Percentiles rank a stretch among this genome's conserved stretches.
Evolutionary conservation across 2,113 vertebrate species (phyloP).

Genomic region (Ctenodactylus gundi): DNA sequence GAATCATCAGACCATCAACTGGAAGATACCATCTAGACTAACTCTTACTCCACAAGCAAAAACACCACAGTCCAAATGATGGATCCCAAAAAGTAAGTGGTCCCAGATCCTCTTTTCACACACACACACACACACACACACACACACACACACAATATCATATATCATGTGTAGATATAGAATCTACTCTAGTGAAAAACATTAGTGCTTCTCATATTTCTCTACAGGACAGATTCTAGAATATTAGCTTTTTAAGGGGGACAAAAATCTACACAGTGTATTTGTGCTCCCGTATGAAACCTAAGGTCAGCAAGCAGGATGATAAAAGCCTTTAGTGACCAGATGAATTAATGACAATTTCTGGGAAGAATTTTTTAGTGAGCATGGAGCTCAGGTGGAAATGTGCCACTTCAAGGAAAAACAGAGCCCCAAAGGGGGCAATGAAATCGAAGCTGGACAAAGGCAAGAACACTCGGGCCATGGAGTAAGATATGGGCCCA

Average conservation of each 20-base stretch:
- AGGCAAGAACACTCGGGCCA: background rate
- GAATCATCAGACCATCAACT: background rate
- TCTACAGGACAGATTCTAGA: background rate
- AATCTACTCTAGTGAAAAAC: slow-evolving; percentile 1
- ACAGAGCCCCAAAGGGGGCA: background rate
- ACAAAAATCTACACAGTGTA: background rate
- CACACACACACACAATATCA: no score
- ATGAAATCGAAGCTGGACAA: background rate
- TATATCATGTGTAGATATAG: no score
- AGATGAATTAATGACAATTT: background rate
- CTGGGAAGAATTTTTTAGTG: background rate
- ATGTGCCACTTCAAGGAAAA: background rate
- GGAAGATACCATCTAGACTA: background rate
- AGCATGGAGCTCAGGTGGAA: background rate
- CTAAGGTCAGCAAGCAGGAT: background rate
- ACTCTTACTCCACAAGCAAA: background rate
- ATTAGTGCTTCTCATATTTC: background rate
- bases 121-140: no score
- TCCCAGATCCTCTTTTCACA: background rate
- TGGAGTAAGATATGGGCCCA: background rate
- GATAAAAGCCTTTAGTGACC: background rate
- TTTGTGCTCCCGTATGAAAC: background rate
- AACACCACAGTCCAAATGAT: background rate
- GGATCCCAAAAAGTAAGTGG: background rate
- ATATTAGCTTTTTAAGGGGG: background rate